These are phyloP conservation scores for Xenopus borealis DNA, from an alignment of 2,113 vertebrate genomes.

Conservation along the genomic window DNA sequence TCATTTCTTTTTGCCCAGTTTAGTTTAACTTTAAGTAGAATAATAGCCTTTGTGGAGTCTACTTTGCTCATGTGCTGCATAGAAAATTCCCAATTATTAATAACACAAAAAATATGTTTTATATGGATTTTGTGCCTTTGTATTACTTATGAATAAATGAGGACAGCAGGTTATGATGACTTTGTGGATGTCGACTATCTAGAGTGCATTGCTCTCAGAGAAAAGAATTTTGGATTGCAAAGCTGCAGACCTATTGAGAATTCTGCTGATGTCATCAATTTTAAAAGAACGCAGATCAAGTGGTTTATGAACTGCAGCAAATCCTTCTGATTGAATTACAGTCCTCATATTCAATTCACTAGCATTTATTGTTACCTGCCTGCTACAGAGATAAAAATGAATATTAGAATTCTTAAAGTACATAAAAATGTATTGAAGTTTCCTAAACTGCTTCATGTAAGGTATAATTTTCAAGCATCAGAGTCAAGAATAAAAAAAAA, in stretches of 20 bases:
- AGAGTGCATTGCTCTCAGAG: neutral
- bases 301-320: conserved; percentile 43
- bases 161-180: conserved; percentile 26
- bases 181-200: conserved; percentile 37
- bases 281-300: conserved; percentile 33
- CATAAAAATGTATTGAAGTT: conserved; percentile 41
- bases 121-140: neutral
- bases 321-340: conserved; percentile 37
- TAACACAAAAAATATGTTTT: too few relatives aligned
- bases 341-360: conserved; percentile 35
- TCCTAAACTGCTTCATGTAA: conserved; percentile 35
- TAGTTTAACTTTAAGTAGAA: too few relatives aligned
- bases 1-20: too few relatives aligned
- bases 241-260: conserved; percentile 12
- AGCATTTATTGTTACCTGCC: conserved; percentile 43
- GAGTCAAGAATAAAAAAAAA: conserved; percentile 22
- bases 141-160: neutral
- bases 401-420: conserved; percentile 41
- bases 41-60: too few relatives aligned
- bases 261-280: conserved; percentile 37
- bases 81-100: too few relatives aligned
- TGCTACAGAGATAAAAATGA: conserved; percentile 41
- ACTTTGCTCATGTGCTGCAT: too few relatives aligned
- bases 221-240: conserved; percentile 36
- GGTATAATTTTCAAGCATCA: conserved; percentile 26